Evolutionary conservation across 2,888 invertebrate genomes (phyloP).

Genomic region (Mellilla xanthometata): DNA sequence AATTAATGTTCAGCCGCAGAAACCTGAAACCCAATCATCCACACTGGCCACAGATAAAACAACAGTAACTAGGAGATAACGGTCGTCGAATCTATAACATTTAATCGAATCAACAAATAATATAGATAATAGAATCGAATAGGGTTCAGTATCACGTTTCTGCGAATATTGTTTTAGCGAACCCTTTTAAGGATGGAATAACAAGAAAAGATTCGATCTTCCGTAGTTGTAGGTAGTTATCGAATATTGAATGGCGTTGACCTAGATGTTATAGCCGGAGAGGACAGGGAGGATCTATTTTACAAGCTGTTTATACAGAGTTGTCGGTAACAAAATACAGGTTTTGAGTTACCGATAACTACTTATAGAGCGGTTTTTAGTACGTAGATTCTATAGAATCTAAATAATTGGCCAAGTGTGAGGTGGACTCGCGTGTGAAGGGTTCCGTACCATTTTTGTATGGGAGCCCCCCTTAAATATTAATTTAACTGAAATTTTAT

Average conservation of each 20-base stretch:
- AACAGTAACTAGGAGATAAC: conserved; percentile 11
- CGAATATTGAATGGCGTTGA: conserved; percentile 20
- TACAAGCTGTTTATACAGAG: too few species aligned
- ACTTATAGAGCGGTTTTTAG: too few species aligned
- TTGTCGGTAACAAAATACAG: too few species aligned
- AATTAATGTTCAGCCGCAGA: background rate
- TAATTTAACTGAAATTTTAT: too few species aligned
- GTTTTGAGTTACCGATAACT: too few species aligned
- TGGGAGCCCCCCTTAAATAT: too few species aligned
- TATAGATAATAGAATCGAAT: conserved; percentile 32
- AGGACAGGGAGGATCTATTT: background rate
- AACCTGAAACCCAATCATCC: conserved; percentile 7
- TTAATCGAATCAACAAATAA: conserved; percentile 31
- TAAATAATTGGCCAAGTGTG: too few species aligned
- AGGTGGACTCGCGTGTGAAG: too few species aligned
- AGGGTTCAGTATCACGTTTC: conserved; percentile 27
- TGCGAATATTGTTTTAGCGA: conserved; percentile 28
- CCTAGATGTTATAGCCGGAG: conserved; percentile 2
- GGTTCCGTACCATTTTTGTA: too few species aligned
- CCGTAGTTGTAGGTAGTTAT: conserved; percentile 10
- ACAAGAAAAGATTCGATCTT: conserved; percentile 27
- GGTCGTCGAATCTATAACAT: conserved; percentile 23
- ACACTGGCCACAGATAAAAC: conserved; percentile 3
- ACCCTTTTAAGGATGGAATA: conserved; percentile 30
- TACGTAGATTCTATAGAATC: too few species aligned